These are phyloP conservation scores for Podarcis cretensis DNA, from an alignment of 2,113 vertebrate genomes.

Conservation along the genomic window DNA sequence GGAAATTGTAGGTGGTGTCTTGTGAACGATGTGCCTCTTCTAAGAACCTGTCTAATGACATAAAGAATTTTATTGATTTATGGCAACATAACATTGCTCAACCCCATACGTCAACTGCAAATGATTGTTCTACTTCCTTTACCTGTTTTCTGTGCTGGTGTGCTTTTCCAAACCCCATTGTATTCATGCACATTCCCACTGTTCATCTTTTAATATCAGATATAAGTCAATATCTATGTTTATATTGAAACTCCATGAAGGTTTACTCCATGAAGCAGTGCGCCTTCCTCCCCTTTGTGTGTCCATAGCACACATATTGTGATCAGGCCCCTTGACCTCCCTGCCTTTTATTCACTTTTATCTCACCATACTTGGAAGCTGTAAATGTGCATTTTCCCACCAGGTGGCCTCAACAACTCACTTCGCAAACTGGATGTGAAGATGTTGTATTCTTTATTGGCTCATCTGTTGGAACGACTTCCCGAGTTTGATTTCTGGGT, in stretches of 20 bases:
- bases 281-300: background rate
- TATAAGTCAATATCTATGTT: too few species aligned
- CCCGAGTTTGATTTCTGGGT: background rate
- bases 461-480: background rate
- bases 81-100: too few species aligned
- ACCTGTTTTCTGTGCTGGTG: too few species aligned
- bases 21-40: too few species aligned
- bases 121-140: too few species aligned
- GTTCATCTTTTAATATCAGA: too few species aligned
- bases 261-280: background rate
- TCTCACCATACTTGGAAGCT: background rate
- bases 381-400: background rate
- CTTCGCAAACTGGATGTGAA: background rate
- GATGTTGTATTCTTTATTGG: background rate
- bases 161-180: too few species aligned
- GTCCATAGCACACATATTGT: background rate
- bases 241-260: too few species aligned
- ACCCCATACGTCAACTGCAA: too few species aligned
- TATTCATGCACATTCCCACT: too few species aligned
- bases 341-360: background rate
- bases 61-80: too few species aligned
- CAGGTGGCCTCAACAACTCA: background rate
- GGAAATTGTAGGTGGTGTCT: background rate
- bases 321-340: background rate
- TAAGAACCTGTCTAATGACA: too few species aligned